Conservation (phyloP, 2,888 invertebrate species). For the Hoplodrina ambigua region DNA sequence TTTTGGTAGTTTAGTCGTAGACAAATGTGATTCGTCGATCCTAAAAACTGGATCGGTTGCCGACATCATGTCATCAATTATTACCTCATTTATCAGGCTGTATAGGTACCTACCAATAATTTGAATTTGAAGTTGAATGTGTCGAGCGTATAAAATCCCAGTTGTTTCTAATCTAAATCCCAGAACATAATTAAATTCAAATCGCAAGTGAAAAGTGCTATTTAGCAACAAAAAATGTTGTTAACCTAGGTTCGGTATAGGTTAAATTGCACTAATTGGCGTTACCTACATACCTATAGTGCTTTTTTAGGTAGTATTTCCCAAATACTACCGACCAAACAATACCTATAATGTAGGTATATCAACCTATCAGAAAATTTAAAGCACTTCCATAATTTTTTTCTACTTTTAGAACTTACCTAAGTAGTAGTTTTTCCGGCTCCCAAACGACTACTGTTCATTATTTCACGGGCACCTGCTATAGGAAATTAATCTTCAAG, state of each 20-base stretch:
- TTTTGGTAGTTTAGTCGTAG: neutral
- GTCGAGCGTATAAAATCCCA: neutral
- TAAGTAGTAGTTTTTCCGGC: conserved; percentile 55
- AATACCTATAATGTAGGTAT: no score
- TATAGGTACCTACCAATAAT: neutral
- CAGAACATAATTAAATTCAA: no score
- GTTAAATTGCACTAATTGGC: no score
- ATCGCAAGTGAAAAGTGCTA: no score
- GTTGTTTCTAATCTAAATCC: neutral
- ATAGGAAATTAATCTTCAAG: conserved; percentile 56
- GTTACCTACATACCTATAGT: no score
- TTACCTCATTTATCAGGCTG: neutral
- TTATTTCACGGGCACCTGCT: conserved; percentile 41
- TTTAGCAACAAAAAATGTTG: no score
- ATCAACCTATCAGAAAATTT: neutral
- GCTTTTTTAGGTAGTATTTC: neutral
- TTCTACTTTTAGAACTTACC: conserved; percentile 56
- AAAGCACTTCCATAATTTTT: neutral
- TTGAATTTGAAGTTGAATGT: conserved; percentile 2
- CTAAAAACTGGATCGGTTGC: neutral
- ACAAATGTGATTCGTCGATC: neutral
- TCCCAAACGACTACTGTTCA: conserved; percentile 52
- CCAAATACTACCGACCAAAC: neutral
- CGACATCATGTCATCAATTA: neutral
- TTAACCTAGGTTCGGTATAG: neutral